Percentiles rank a stretch among this genome's conserved stretches.
Evolutionary conservation across 2,797 vertebrate genomes (phyloP).

Genomic region (Gobio occitaniae): DNA sequence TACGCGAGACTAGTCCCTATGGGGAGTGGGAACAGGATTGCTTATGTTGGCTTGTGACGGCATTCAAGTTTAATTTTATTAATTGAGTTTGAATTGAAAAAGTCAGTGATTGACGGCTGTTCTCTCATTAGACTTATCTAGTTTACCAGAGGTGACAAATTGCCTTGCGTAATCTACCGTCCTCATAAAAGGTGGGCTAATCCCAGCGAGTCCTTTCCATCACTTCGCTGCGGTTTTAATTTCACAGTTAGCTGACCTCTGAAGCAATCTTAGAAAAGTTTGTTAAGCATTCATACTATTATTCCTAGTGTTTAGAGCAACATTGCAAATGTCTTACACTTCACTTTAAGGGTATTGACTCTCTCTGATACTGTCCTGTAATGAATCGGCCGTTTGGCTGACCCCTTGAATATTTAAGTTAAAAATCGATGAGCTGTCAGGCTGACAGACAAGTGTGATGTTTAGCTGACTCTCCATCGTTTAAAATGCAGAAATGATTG

Average conservation of each 20-base stretch:
- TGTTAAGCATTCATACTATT: neutral
- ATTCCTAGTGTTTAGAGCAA: conserved; percentile 6
- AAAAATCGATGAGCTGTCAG: conserved; percentile 2
- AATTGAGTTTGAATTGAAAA: conserved; percentile 31
- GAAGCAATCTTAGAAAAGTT: conserved; percentile 25
- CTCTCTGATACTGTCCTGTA: neutral
- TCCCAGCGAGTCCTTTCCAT: conserved; percentile 33
- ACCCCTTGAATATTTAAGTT: neutral
- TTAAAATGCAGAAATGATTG: conserved; percentile 24
- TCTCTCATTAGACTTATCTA: conserved; percentile 29
- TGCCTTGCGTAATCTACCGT: conserved; percentile 11
- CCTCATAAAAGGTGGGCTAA: conserved; percentile 11
- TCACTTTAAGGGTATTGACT: neutral
- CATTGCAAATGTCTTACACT: conserved; percentile 25
- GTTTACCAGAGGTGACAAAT: conserved; percentile 37
- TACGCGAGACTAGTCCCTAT: too few species aligned
- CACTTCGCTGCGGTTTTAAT: conserved; percentile 25
- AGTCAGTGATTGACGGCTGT: conserved; percentile 15
- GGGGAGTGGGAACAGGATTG: neutral
- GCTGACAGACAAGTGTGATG: neutral
- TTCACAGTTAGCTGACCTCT: conserved; percentile 46
- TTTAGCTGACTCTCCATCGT: neutral
- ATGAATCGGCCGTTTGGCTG: neutral
- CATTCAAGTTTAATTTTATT: neutral
- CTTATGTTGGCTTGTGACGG: neutral